Percentiles rank a stretch among this genome's conserved stretches.
phyloP scores from a whole-genome alignment of 30 jellyfish, hydroid and myxozoan species.

The Turritopsis rubra region DNA sequence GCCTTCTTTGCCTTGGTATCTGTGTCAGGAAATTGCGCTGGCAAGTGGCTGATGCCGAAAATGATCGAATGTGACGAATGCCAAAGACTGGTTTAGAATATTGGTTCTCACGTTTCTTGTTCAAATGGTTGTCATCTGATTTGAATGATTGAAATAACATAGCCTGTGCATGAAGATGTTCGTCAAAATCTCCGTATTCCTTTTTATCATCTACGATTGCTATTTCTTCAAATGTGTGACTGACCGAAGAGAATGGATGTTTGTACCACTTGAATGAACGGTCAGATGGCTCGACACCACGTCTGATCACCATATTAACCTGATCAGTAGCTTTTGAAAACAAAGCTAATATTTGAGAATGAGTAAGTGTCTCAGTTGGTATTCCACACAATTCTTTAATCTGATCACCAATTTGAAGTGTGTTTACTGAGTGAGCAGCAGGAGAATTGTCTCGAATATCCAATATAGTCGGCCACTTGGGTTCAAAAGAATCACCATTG shows the following conservation, averaged over 20 bases:
- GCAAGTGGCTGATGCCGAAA: constrained; percentile 4
- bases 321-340: constrained; percentile 28
- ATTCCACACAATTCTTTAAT: constrained; percentile 30
- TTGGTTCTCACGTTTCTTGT: neutral
- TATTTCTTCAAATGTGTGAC: neutral
- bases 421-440: neutral
- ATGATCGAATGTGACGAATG: neutral
- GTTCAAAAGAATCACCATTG: constrained; percentile 7
- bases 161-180: neutral
- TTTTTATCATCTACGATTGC: neutral
- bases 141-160: neutral
- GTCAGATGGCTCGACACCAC: constrained; percentile 26
- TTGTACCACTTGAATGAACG: constrained; percentile 28
- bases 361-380: constrained; percentile 7
- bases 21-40: neutral
- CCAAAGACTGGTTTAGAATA: neutral
- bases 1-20: constrained; percentile 4
- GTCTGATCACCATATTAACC: neutral
- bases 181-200: neutral
- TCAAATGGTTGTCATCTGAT: neutral
- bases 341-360: constrained; percentile 17
- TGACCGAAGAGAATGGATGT: constrained; percentile 22
- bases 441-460: constrained; percentile 18
- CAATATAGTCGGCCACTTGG: constrained; percentile 30
- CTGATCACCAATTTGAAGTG: constrained; percentile 24